phyloP scores from a whole-genome alignment of 2,113 vertebrate genomes.

The Theropithecus gelada region DNA sequence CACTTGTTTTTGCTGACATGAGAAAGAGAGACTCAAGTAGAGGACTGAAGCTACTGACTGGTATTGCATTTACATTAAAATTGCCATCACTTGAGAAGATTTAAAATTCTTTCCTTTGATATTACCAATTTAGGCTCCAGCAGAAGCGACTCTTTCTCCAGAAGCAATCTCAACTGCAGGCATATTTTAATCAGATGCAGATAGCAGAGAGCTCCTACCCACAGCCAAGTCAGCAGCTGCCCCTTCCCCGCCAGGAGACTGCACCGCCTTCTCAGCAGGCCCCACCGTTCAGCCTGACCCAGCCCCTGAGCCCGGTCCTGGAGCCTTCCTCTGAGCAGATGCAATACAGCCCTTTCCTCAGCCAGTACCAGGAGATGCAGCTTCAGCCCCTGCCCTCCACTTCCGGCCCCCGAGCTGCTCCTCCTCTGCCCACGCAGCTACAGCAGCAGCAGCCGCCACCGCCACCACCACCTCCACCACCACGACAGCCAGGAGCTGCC shows the following conservation, averaged over 20 bases:
- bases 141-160: constrained; percentile 97
- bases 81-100: not conserved
- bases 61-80: not conserved
- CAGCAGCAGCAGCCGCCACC: constrained; percentile 78
- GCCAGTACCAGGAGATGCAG: constrained; percentile 85
- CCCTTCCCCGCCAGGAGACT: constrained; percentile 79
- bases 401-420: constrained; percentile 73
- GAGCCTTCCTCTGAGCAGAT: constrained; percentile 87
- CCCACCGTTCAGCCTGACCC: constrained; percentile 81
- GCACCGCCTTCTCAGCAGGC: constrained; percentile 51
- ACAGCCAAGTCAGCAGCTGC: constrained; percentile 80
- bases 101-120: constrained; percentile 20
- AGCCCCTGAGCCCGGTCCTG: constrained; percentile 86
- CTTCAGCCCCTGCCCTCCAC: constrained; percentile 85
- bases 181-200: constrained; percentile 99
- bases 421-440: constrained; percentile 76
- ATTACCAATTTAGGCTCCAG: constrained; percentile 88
- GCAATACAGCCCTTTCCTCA: constrained; percentile 84
- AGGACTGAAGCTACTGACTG: not conserved
- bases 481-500: constrained; percentile 74
- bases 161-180: constrained; percentile 95
- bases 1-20: not conserved
- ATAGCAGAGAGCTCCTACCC: constrained; percentile 93
- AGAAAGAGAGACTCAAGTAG: not conserved
- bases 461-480: not conserved